phyloP scores from a whole-genome alignment of 2,113 vertebrate species.

The Zosterops japonicus region DNA sequence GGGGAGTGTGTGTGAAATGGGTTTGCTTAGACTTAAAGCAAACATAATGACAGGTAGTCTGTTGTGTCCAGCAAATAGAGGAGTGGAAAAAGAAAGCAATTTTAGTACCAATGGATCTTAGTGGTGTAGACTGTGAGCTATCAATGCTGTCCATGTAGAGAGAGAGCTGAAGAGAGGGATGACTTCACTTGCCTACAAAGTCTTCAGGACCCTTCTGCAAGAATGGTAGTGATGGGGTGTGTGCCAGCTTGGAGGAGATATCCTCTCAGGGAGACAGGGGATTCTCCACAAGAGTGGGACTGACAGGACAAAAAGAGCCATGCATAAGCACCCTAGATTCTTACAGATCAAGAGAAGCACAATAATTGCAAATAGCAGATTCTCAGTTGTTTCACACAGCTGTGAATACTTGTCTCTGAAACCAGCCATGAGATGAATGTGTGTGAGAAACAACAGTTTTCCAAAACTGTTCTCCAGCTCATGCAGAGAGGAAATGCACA shows the following conservation, averaged over 20 bases:
- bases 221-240: background rate
- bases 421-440: background rate
- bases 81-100: background rate
- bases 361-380: background rate
- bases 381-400: constrained; percentile 11
- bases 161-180: background rate
- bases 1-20: background rate
- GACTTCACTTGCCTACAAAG: background rate
- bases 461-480: constrained; percentile 23
- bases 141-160: background rate
- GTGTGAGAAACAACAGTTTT: background rate
- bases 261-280: background rate
- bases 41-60: background rate
- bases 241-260: background rate
- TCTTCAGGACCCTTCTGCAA: background rate
- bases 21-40: background rate
- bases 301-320: background rate
- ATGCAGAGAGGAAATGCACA: background rate
- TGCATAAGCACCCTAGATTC: background rate
- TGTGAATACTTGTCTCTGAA: constrained; percentile 35
- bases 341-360: background rate
- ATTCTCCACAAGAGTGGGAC: background rate
- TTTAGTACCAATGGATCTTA: background rate
- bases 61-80: background rate
- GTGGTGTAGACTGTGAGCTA: background rate